Base-by-base conservation (phyloP, 2,113 vertebrate species). In the Chlorocebus sabaeus region DNA sequence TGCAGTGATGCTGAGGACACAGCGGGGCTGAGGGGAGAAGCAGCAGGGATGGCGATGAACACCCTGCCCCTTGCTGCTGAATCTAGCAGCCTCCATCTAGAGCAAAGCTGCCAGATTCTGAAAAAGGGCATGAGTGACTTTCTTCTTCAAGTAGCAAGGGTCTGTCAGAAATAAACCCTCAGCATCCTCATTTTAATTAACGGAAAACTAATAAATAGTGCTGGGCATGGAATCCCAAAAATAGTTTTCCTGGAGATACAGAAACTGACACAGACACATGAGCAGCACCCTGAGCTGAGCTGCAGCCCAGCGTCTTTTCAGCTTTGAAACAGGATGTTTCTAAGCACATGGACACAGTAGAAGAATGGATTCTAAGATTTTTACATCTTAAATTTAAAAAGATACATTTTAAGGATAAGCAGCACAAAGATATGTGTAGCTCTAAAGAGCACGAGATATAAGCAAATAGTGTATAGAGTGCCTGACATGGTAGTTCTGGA, bases 171-270 rank as follows among this genome's bases (percentile, higher is more conserved):
- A 92, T 1, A 27, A 88, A 55, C 55, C 70, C 30, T 79, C 52
- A 43, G 72, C 50, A 2, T 80, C 55, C 43, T 95, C 72, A 57
- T 90, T 93, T 93, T 96, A 95, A 96, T 94, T 80, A 97, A 70
- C 18, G 4, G 4, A 27, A 84, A 87, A 85, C 84, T 86, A 95
- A 90, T 22, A 40, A 95, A 90, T 25, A 40, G 50, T 70, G 17
- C 84, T 90, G 70, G 95, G 25, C 59, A 84, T 27, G 64, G 40
- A 57, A 5, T 32, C 85, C 92, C 89, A 89, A 95, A 97, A 85
- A 86, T 55, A 92, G 68, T 83, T 93, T 93, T 76, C 88, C 75
- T 88, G 35, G 67, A 67, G 40, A 38, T 40, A 13, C 6, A 76
- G 68, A 89, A 88, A 79, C 30, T 25, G 52, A 85, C 48, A 90